Evolutionary conservation across 2,888 invertebrate genomes (phyloP).

Genomic region (Cerastoderma edule): DNA sequence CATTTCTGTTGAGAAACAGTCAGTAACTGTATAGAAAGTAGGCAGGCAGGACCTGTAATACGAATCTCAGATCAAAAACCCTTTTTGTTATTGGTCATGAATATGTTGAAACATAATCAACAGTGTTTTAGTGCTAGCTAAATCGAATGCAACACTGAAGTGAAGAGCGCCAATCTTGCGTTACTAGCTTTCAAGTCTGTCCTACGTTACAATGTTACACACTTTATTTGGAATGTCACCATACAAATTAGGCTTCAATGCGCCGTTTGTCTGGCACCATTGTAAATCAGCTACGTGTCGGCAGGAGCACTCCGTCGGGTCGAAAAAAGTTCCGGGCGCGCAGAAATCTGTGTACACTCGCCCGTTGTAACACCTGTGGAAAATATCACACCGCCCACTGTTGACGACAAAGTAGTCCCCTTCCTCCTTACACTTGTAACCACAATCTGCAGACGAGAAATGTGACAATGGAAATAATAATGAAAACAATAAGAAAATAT

Average conservation of each 20-base stretch:
- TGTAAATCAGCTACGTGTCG: slow-evolving; percentile 32
- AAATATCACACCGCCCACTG: slow-evolving; percentile 50
- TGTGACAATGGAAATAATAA: not conserved
- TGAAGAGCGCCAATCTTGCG: too few species aligned
- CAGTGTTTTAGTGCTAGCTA: too few species aligned
- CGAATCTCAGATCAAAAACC: too few species aligned
- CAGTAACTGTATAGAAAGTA: too few species aligned
- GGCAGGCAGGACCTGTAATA: too few species aligned
- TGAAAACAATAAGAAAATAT: not conserved
- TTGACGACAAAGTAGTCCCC: slow-evolving; percentile 48
- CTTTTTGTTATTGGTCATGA: too few species aligned
- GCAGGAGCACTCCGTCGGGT: slow-evolving; percentile 43
- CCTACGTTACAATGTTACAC: too few species aligned
- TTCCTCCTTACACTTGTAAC: slow-evolving; percentile 31
- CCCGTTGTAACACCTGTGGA: slow-evolving; percentile 43
- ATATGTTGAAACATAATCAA: too few species aligned
- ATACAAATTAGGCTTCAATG: slow-evolving; percentile 24
- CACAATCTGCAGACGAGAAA: slow-evolving; percentile 40
- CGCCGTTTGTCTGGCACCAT: slow-evolving; percentile 49
- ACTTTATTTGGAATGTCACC: not conserved
- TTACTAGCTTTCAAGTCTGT: too few species aligned
- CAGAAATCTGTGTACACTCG: slow-evolving; percentile 41
- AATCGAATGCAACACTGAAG: too few species aligned
- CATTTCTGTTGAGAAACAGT: too few species aligned
- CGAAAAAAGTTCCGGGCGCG: slow-evolving; percentile 56